Conservation (phyloP, 1,140 invertebrate species). For the Drosophila trapezifrons region DNA sequence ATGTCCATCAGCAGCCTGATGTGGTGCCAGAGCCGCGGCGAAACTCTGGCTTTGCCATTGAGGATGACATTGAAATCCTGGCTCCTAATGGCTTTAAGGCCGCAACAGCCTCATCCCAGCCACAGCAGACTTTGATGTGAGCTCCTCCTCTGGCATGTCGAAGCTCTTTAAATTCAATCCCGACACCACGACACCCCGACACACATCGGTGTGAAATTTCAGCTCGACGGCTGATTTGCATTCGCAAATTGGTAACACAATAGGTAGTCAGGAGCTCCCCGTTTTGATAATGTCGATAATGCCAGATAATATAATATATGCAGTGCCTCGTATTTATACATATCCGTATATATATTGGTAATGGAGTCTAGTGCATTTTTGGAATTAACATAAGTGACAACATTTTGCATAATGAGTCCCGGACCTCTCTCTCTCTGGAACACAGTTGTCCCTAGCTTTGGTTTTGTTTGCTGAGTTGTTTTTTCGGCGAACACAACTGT, state of each 20-base stretch:
- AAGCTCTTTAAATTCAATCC: conserved; percentile 15
- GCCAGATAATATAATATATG: conserved; percentile 14
- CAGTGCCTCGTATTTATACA: neutral
- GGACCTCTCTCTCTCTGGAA: neutral
- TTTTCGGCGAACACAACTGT: conserved; percentile 26
- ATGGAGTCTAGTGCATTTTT: conserved; percentile 21
- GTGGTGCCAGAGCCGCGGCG: neutral
- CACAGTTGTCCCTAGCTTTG: conserved; percentile 12
- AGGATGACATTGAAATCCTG: conserved; percentile 57
- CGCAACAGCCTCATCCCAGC: too few relatives aligned
- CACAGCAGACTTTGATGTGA: conserved; percentile 19
- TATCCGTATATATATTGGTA: neutral
- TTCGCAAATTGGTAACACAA: conserved; percentile 69
- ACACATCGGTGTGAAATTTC: conserved; percentile 10
- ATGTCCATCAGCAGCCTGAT: conserved; percentile 41
- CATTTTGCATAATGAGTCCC: conserved; percentile 46
- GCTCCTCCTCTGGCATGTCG: conserved; percentile 15
- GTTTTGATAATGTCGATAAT: conserved; percentile 1
- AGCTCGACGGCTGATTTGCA: conserved; percentile 66
- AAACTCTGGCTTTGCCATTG: conserved; percentile 32
- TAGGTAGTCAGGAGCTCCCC: conserved; percentile 22
- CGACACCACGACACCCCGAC: too few relatives aligned
- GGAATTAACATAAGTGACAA: conserved; percentile 45
- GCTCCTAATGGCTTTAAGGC: neutral
- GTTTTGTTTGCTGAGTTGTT: neutral